Percentiles rank a stretch among this genome's conserved stretches.
Evolutionary conservation across 2,797 vertebrate genomes (phyloP).

Genomic region (Masticophis lateralis): DNA sequence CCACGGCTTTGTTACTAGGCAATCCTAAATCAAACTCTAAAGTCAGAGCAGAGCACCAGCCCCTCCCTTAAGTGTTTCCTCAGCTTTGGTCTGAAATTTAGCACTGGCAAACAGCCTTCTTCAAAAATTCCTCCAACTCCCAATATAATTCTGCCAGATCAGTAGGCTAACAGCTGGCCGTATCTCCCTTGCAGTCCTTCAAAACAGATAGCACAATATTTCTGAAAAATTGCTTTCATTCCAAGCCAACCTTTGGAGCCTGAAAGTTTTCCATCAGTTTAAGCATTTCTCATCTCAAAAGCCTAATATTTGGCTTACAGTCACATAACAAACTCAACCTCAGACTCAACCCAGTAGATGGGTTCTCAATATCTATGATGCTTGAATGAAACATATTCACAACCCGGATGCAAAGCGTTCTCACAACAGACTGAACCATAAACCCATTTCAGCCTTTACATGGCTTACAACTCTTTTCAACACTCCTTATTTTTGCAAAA

Average conservation of each 20-base stretch:
- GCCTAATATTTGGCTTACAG: background rate
- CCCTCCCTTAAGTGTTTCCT: conserved; percentile 32
- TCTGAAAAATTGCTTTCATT: background rate
- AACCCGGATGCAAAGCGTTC: background rate
- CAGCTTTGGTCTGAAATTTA: conserved; percentile 52
- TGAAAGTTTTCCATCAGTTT: conserved; percentile 4
- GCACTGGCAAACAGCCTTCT: conserved; percentile 50
- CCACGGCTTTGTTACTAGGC: conserved; percentile 37
- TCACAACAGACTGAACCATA: background rate
- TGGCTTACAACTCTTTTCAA: background rate
- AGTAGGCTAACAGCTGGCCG: background rate
- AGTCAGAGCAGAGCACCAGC: conserved; percentile 35
- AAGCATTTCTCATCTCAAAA: background rate
- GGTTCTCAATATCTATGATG: background rate
- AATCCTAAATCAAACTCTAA: conserved; percentile 35
- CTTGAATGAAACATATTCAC: background rate
- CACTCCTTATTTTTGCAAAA: background rate
- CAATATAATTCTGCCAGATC: conserved; percentile 33
- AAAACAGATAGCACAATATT: background rate
- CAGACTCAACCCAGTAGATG: background rate
- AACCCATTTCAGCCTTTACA: background rate
- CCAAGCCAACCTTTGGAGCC: conserved; percentile 43
- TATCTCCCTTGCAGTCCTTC: background rate
- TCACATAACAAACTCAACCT: background rate
- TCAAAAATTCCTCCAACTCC: conserved; percentile 46